Evolutionary conservation across 2,888 invertebrate genomes (phyloP), one percentile per base, ranked within the genome.

Genomic region (Glomeris marginata): DNA sequence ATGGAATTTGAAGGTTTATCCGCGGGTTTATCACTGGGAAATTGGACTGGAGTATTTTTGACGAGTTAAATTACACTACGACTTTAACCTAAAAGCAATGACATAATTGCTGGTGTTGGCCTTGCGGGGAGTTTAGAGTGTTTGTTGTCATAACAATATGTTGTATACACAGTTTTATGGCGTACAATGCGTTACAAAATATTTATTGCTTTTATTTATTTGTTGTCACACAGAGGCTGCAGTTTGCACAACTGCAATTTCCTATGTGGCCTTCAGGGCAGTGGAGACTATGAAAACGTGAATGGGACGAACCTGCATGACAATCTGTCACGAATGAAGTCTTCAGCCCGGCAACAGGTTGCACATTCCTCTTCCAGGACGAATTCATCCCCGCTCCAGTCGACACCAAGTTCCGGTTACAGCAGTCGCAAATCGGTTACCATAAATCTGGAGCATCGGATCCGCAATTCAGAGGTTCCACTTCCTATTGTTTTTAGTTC

Each of bases 331-430:
- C 57, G 59, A 42, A 47, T 52, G 49, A 59, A 48, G 20, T 37
- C 52, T 1, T 49, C 54, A 13, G 57, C 55, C 20, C 47, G 55
- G 35, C 66, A 49, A 73, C 69, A 66, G 65, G 56, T 50, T 56
- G 57, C 51, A 6, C 49, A 46, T 11, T 37, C 34, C 15, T 22
- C 44, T 21, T 43, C 41, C 5, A 44, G 43, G 11, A 36, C 47
- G 64, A 66, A 53, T 81, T 80, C 67, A 82, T 83, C 62, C 72
- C 83, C 53, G 80, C 80, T 58, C 69, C 81, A 66, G 60, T 80
- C 84, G 54, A 80, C 80, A 60, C 83, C 81, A 64, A 84, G 83
- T 70, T 84, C 84, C 36, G 84, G 84, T 2, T 86, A 86, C 65
- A 84, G 84, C 51, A 85, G 85, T 6, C 84, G 84, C 49, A 66